These are phyloP conservation scores for Hermaeophaga mercurialis DNA, from an alignment of 2,888 invertebrate species.

Conservation along the genomic window DNA sequence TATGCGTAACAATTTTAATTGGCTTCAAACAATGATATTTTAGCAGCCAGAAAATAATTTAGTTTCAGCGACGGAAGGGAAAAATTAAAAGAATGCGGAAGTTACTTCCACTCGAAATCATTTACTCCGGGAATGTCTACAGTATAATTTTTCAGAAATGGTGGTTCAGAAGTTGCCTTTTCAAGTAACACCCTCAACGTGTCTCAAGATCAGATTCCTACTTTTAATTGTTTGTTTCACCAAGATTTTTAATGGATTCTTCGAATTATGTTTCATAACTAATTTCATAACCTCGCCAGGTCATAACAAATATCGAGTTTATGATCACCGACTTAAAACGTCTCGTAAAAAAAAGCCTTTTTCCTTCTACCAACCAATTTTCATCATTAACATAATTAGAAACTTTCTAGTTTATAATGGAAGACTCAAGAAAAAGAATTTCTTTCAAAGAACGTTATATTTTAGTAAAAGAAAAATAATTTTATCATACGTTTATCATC, in stretches of 20 bases:
- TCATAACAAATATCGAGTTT: background rate
- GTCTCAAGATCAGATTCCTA: conserved; percentile 27
- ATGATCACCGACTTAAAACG: too few relatives aligned
- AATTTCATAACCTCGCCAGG: conserved; percentile 5
- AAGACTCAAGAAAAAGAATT: too few relatives aligned
- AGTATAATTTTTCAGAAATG: conserved; percentile 32
- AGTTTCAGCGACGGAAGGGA: conserved; percentile 31
- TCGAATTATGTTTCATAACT: conserved; percentile 13
- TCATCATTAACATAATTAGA: too few relatives aligned
- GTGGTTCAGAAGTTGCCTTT: conserved; percentile 23
- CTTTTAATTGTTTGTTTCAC: conserved; percentile 29
- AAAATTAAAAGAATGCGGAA: conserved; percentile 34
- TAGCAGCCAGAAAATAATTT: conserved; percentile 40
- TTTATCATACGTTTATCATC: too few relatives aligned
- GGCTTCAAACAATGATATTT: conserved; percentile 52
- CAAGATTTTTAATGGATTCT: conserved; percentile 20
- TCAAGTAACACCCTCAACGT: conserved; percentile 23
- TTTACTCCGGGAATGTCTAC: conserved; percentile 32
- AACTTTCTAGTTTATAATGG: too few relatives aligned
- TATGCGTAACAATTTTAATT: conserved; percentile 56
- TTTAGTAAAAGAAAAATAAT: too few relatives aligned
- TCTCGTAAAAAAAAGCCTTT: too few relatives aligned
- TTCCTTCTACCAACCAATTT: too few relatives aligned
- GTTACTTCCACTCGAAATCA: conserved; percentile 33
- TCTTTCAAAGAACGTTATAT: too few relatives aligned